Evolutionary conservation across 1,140 invertebrate species (phyloP).

Genomic region (Pentalonia nigronervosa): DNA sequence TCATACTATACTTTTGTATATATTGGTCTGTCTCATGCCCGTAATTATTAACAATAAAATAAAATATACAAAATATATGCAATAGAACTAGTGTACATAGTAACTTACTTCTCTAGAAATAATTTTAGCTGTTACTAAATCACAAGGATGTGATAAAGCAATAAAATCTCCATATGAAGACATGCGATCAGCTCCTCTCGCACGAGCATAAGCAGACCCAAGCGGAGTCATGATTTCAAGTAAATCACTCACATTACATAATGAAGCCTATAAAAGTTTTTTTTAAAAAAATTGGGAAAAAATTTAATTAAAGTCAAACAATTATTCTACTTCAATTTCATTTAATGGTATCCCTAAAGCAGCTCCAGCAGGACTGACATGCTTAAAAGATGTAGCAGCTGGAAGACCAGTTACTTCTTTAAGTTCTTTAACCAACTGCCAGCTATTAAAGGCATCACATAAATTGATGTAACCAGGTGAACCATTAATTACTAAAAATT

Average conservation of each 20-base stretch:
- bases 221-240: constrained; percentile 78
- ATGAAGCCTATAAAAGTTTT: constrained; percentile 71
- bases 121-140: constrained; percentile 73
- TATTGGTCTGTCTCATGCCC: too few species aligned
- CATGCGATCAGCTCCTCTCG: constrained; percentile 97
- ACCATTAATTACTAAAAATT: constrained; percentile 81
- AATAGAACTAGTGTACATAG: not conserved
- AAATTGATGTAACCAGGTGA: constrained; percentile 97
- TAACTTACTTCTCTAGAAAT: constrained; percentile 72
- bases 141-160: constrained; percentile 91
- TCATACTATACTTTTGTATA: too few species aligned
- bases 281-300: not conserved
- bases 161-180: constrained; percentile 99
- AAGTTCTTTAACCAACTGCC: constrained; percentile 93
- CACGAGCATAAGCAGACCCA: constrained; percentile 94
- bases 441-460: constrained; percentile 96
- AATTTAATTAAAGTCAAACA: not conserved
- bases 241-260: constrained; percentile 94
- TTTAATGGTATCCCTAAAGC: constrained; percentile 79
- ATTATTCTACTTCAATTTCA: constrained; percentile 51
- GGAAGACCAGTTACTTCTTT: constrained; percentile 80
- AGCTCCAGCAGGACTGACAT: constrained; percentile 95
- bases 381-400: constrained; percentile 97
- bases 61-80: too few species aligned
- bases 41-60: too few species aligned